Evolutionary conservation across 2,113 vertebrate species (phyloP), one percentile per base, ranked within the genome.

Genomic region (Oncorhynchus keta): DNA sequence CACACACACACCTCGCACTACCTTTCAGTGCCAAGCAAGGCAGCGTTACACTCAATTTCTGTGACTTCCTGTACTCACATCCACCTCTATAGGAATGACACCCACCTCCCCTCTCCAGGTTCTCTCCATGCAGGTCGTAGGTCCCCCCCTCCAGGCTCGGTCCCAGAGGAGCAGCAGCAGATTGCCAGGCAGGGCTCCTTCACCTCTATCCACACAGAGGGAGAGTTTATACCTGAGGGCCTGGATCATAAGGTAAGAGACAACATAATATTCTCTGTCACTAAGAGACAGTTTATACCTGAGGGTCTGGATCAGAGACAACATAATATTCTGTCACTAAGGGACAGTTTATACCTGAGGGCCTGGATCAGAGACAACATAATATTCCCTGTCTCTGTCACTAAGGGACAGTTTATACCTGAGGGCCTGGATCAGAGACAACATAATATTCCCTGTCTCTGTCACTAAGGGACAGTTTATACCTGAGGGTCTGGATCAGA

Each of bases 181-280:
- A 96, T 97, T 0, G 95, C 95, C 1, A 95, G 96, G 26, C 96
- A 97, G 84, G 96, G 96, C 18, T 97, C 96, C 75, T 96, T 96
- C 79, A 97, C 95, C 86, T 97, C 96, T 92, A 96, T 97, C 87
- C 94, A 97, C 91, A 97, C 96, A 0, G 96, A 97, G 82, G 96
- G 96, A 4, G 95, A 97, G 86, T 97, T 97, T 89, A 97, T 97
- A 85, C 96, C 96, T 0, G 96, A 97, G 88, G 95, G 83, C 73
- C 93, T 92, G 68, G 94, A 95, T 72, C 95, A 92, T 73, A 95
- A 93, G 0, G 96, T 96, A 88, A 95, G 94, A 35, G 2, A 73
- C 12, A 51, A 61, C 2, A 39, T 39, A 39, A 0, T 32, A 32
- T 5, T 32, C 32, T 32, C 32, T 32, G 32, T 32, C 32, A 5